Evolutionary conservation across 2,888 invertebrate genomes (phyloP), one percentile per base, ranked within the genome.

Genomic region (Ophion costatus): DNA sequence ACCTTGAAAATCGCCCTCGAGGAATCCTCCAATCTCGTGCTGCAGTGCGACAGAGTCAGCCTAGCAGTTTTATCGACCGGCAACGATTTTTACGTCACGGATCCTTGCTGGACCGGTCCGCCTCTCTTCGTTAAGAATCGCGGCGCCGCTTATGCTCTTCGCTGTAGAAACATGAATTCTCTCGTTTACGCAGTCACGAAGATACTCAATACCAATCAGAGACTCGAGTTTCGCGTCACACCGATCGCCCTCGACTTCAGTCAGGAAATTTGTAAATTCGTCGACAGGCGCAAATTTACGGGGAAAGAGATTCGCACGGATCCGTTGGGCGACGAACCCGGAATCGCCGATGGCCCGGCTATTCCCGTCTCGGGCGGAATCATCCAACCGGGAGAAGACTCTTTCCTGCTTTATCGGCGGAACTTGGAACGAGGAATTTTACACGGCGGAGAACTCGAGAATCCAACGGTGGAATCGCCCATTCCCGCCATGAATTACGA

Each of bases 31-130:
- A 91, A 90, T 80, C 61, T 92, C 1, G 38, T 93, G 3, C 71
- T 94, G 6, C 90, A 92, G n/a, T 94, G 93, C 69, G 90, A 87
- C 17, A 86, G 86, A n/a, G 87, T 91, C 42, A 88, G 89, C 0
- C 29, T 94, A 9, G 90, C 89, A 0, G 87, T 91, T 1, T 67
- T 91, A 11, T 86, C 87, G 0, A 88, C 89, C 0, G 88, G 89
- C 0, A 90, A 91, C 10, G 91, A 88, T n/a, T 93, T 90, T 86
- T 94, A 93, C 69, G 89, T 89, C 0, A 87, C 88, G 0, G 93
- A 93, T 87, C 90, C 93, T 1, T 90, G 92, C 11, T 92, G 92
- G 91, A 90, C 90, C 0, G 93, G 93, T 0, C 91, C 92, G 17
- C 93, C 93, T 0, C 63, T 93, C 0, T 93, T 93, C 77, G 20